Evolutionary conservation across 1,140 invertebrate genomes (phyloP).

Genomic region (Chironomus tepperi): DNA sequence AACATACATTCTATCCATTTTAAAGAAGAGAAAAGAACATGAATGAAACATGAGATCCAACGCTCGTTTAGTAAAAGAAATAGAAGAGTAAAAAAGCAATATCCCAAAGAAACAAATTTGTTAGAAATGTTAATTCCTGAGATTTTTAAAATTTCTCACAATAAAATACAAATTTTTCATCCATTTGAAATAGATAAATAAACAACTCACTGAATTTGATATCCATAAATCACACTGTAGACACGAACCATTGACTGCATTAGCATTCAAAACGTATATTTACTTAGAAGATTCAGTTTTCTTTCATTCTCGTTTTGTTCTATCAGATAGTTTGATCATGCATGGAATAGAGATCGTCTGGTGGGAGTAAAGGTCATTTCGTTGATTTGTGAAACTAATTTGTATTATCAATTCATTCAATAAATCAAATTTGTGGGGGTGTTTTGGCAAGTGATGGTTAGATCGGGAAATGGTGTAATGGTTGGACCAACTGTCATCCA

Average conservation of each 20-base stretch:
- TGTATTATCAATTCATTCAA: constrained; percentile 5
- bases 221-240: neutral
- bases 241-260: neutral
- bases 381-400: neutral
- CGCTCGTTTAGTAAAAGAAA: no score
- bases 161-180: neutral
- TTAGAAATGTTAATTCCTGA: neutral
- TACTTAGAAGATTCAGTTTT: no score
- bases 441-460: neutral
- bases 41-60: no score
- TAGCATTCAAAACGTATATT: no score
- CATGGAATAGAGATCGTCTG: neutral
- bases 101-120: no score
- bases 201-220: neutral
- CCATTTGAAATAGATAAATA: neutral
- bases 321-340: no score
- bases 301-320: no score
- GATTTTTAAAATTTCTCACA: neutral
- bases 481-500: no score
- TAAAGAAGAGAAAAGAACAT: no score
- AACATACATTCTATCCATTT: no score
- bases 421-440: neutral
- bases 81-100: no score
- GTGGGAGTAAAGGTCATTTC: neutral
- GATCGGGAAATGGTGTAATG: no score